phyloP scores from a whole-genome alignment of 1,140 invertebrate genomes.

The Phocides pigmalion region DNA sequence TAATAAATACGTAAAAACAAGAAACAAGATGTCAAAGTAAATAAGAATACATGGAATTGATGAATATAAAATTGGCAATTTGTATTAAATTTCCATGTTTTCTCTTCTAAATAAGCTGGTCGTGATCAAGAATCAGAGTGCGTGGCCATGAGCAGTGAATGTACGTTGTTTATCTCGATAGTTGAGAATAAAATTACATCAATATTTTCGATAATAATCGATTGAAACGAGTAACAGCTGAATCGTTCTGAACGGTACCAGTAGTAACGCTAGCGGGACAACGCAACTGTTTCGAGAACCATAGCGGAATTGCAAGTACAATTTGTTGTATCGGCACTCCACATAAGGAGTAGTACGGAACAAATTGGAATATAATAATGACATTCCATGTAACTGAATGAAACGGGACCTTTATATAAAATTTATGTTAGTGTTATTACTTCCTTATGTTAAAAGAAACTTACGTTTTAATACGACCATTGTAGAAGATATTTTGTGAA shows the following conservation, averaged over 20 bases:
- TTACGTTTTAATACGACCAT: neutral
- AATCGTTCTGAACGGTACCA: constrained; percentile 57
- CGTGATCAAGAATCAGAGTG: constrained; percentile 23
- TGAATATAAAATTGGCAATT: neutral
- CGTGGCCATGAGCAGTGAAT: constrained; percentile 34
- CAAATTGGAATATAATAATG: constrained; percentile 36
- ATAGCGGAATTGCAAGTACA: constrained; percentile 53
- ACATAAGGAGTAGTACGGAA: constrained; percentile 38
- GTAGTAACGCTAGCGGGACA: constrained; percentile 68
- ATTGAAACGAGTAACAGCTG: constrained; percentile 49
- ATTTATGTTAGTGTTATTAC: constrained; percentile 3
- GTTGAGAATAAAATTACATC: constrained; percentile 47
- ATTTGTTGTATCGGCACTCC: constrained; percentile 39
- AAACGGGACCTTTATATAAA: neutral
- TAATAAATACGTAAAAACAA: constrained; percentile 3
- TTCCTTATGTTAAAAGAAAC: neutral
- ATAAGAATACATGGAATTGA: neutral
- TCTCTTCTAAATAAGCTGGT: constrained; percentile 8
- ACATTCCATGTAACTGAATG: constrained; percentile 21
- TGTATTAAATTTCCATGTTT: neutral
- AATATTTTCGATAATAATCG: constrained; percentile 58
- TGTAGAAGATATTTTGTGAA: neutral
- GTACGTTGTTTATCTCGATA: constrained; percentile 37
- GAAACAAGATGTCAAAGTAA: neutral
- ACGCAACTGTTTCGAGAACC: constrained; percentile 56